Evolutionary conservation across 53 echinoderm and acorn worm species (phyloP), one percentile per base, ranked within the genome.

Genomic region (Patiria pectinifera): DNA sequence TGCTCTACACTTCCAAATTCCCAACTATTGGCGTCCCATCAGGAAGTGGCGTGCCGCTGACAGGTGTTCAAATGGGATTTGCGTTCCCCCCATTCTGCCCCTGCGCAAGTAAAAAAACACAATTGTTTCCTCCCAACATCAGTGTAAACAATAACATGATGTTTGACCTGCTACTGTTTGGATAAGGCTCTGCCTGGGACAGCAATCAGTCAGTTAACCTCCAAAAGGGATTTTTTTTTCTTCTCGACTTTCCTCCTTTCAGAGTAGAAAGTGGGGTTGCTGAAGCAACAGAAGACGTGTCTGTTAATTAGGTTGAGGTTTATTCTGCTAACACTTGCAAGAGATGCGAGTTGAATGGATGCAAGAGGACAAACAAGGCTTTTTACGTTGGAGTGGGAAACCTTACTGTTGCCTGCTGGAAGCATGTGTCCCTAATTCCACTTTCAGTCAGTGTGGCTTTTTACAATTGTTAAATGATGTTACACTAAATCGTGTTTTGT

Each of bases 161-260:
- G 59, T 59, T 69, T 85, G 85, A 85, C 62, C 85, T 85, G 85
- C 45, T 47, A 14, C 8, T 85, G 85, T 85, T 85, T 85, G 59
- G 26, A 66, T 85, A 85, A 69, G 69, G 66, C 44, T 79, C 46
- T 9, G 46, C 48, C 53, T 53, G 0, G 1, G 53, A 76, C 22
- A 4, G 11, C 3, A 45, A 79, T 19, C 48, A 79, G 48, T 19
- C 48, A 79, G 48, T 19, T 11, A 46, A 48, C 48, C 79, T 79
- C 19, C 79, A 44, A 79, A 12, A 46, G 45, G 24, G 2, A 76
- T 24, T 24, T 76, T 6, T 7, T 79, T 43, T 79, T 45, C 47
- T 79, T 47, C 6, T n/a, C 26, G 3, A 3, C 74, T 21, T 74
- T 23, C 1, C 4, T 74, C 21, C 24, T 74, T 74, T 9, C 4